Evolutionary conservation across 2,113 vertebrate species (phyloP), one percentile per base, ranked within the genome.

Genomic region (Trogon melanurus): DNA sequence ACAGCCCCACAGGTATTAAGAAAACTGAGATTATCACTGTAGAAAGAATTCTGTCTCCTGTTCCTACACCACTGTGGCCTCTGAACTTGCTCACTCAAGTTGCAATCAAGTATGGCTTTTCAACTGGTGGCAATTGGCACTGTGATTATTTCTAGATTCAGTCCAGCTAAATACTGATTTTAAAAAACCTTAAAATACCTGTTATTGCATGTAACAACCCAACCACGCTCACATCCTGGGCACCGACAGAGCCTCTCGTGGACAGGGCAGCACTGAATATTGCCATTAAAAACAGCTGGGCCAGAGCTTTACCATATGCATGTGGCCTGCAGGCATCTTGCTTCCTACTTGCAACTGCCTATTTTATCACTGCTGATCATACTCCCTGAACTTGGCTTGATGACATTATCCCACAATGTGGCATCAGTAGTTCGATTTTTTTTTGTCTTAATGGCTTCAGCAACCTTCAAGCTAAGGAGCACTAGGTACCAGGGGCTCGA

Each of bases 301-400:
- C 4, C 9, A 65, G 10, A 64, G 48, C 30, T 64, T 53, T 75
- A 61, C 20, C 41, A 5, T 7, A 23, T 0, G 0, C 0, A 3
- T 22, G 27, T 34, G 51, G 69, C 25, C 60, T 64, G 44, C 32
- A 64, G 64, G 20, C 23, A 66, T 29, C 56, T 53, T 50, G 45
- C 16, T 54, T 50, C 9, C 30, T 32, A 44, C 54, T 23, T 36
- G 32, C 30, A 9, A 2, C 21, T 61, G 34, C 25, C 48, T 64
- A 6, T 11, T 34, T 69, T 29, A 11, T 13, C 45, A 60, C n/a
- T 45, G 41, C 62, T 26, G 66, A 73, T 38, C 21, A 41, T 25
- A n/a, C 1, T 20, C 6, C 15, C 30, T 1, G 3, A 27, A 51
- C 7, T 41, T 36, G 15, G 38, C 47, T 61, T 16, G 23, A 45